Evolutionary conservation across 2,113 vertebrate genomes (phyloP), one percentile per base, ranked within the genome.

Genomic region (Phainopepla nitens): DNA sequence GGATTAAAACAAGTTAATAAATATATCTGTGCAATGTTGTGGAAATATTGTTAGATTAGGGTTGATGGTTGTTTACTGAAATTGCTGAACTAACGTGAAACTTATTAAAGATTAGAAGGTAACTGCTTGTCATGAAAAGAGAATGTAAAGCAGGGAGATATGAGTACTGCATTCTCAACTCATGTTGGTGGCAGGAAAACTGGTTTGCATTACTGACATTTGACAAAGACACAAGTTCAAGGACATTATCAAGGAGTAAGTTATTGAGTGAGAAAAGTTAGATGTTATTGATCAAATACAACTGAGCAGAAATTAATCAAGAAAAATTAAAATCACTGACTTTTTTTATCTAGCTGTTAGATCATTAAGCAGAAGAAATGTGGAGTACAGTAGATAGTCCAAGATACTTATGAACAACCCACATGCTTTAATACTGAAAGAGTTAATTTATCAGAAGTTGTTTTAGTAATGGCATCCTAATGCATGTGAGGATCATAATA

Each of bases 81-180:
- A 87, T 10, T 49, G 4, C 15, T 77, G 53, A 80, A 61, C 0
- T 0, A 39, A 7, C 1, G 4, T 61, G 45, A 73, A 76, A 64
- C 7, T 62, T 36, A 8, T 57, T 72, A 65, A 66, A 57, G 25
- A n/a, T 19, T 31, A 79, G 21, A 79, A 71, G 19, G 25, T 19
- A 73, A 10, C 2, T 41, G 18, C 3, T 12, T 70, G 28, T 58
- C 25, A 61, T 36, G 24, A 75, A 82, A 62, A 49, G 19, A 90
- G 6, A 29, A 21, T 25, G 8, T 50, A 29, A 86, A 78, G 11
- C 45, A 20, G 10, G 9, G 18, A 50, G 6, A 39, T 60, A 13
- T 11, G 20, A 77, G 15, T 35, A 42, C 35, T 36, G 20, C 4
- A 71, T 94, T 36, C 15, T 76, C 24, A 69, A 22, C 27, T 49